phyloP scores from a whole-genome alignment of 2,113 vertebrate genomes.

The Cisticola juncidis region DNA sequence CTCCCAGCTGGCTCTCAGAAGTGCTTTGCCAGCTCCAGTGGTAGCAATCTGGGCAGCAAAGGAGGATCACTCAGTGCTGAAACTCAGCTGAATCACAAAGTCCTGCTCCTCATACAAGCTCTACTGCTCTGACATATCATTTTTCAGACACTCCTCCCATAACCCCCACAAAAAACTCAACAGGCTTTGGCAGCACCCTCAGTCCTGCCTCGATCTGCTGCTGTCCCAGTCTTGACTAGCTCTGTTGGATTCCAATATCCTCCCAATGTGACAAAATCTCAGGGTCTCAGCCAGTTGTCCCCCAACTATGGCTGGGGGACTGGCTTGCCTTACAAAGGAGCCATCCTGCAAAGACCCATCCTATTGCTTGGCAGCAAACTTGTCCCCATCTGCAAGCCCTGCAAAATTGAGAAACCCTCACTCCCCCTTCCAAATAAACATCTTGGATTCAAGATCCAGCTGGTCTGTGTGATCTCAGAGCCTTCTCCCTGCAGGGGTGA shows the following conservation, averaged over 20 bases:
- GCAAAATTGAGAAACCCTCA: conserved; percentile 36
- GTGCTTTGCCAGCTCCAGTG: background rate
- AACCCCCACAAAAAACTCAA: background rate
- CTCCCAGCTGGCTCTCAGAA: background rate
- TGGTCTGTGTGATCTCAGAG: conserved; percentile 57
- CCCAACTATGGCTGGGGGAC: background rate
- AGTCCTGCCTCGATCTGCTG: background rate
- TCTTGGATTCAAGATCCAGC: conserved; percentile 42
- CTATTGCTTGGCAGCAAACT: background rate
- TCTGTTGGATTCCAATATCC: background rate
- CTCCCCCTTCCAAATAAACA: conserved; percentile 47
- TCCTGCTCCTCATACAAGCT: background rate
- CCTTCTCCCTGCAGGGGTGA: conserved; percentile 41
- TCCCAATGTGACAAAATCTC: background rate
- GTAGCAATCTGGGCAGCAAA: background rate
- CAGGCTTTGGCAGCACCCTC: conserved; percentile 2
- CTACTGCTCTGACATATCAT: background rate
- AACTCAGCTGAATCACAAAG: background rate
- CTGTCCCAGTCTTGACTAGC: background rate
- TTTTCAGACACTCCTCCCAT: background rate
- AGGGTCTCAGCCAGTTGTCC: background rate
- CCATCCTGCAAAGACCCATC: background rate
- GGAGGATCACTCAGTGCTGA: background rate
- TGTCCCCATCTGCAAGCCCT: conserved; percentile 34
- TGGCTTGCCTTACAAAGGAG: background rate